Percentiles rank a stretch among this genome's conserved stretches.
Conservation (phyloP, 2,113 vertebrate genomes). For the Cavia aperea region DNA sequence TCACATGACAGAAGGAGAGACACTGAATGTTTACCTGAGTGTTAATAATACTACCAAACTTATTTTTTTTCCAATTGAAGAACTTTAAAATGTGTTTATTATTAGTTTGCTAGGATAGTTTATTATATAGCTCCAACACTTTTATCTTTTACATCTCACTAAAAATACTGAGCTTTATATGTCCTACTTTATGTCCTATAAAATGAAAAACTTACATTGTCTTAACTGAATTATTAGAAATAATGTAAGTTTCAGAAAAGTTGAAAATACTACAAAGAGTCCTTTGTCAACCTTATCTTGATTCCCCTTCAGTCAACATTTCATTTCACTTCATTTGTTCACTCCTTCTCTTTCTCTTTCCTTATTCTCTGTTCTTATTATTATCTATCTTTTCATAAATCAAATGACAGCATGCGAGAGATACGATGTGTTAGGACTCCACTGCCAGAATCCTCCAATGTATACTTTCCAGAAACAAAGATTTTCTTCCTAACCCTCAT, state of each 20-base stretch:
- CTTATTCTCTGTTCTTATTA: too few species aligned
- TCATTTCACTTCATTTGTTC: neutral
- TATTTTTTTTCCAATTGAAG: neutral
- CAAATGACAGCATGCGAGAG: neutral
- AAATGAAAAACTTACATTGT: neutral
- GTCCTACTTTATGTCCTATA: neutral
- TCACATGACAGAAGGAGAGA: neutral
- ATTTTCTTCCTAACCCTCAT: neutral
- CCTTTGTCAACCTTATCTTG: neutral
- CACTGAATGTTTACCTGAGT: neutral
- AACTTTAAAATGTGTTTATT: neutral
- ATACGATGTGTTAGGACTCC: neutral
- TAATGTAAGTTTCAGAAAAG: neutral
- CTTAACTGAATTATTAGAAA: constrained; percentile 17
- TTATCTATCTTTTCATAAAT: neutral
- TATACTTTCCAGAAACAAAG: neutral
- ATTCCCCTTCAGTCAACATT: neutral
- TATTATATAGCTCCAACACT: neutral
- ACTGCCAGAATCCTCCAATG: neutral
- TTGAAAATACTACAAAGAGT: neutral
- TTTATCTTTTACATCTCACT: neutral
- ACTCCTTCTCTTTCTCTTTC: neutral
- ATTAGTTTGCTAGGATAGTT: neutral
- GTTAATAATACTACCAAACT: neutral
- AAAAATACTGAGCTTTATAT: neutral